Evolutionary conservation across 2,797 vertebrate species (phyloP).

Genomic region (Staurois parvus): DNA sequence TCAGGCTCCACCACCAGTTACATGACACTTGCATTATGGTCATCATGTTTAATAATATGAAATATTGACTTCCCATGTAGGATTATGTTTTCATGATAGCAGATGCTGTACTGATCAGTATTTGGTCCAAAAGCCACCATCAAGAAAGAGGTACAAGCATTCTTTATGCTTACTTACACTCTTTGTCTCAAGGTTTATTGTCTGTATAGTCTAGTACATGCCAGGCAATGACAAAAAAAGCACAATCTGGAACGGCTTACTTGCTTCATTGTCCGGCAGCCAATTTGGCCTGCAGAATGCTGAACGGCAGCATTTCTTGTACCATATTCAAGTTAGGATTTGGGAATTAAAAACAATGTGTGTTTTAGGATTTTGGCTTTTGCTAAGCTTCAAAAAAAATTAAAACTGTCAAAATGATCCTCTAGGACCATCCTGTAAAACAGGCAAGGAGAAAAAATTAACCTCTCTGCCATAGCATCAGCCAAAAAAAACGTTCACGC

Average conservation of each 20-base stretch:
- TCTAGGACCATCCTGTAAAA: conserved; percentile 27
- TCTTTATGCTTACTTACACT: background rate
- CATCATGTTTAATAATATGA: too few relatives aligned
- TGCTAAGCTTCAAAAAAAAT: conserved; percentile 13
- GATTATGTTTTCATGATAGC: too few relatives aligned
- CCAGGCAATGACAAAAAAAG: conserved; percentile 4
- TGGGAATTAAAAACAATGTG: conserved; percentile 25
- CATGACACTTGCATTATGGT: too few relatives aligned
- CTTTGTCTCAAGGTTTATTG: background rate
- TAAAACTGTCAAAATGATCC: conserved; percentile 31
- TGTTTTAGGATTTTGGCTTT: conserved; percentile 34
- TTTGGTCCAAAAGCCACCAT: too few relatives aligned
- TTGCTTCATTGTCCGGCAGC: background rate
- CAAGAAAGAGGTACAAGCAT: background rate
- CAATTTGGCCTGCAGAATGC: conserved; percentile 39
- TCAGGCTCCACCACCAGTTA: too few relatives aligned
- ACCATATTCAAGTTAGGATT: conserved; percentile 6
- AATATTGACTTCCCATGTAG: too few relatives aligned
- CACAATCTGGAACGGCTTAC: conserved; percentile 3
- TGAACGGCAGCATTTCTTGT: conserved; percentile 35
- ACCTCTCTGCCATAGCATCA: background rate
- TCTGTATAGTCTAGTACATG: background rate
- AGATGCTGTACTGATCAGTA: too few relatives aligned
- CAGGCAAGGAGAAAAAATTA: conserved; percentile 28
- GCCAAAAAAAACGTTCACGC: conserved; percentile 38